These are phyloP conservation scores for Dendrolimus kikuchii DNA, from an alignment of 1,140 invertebrate species.

Conservation along the genomic window DNA sequence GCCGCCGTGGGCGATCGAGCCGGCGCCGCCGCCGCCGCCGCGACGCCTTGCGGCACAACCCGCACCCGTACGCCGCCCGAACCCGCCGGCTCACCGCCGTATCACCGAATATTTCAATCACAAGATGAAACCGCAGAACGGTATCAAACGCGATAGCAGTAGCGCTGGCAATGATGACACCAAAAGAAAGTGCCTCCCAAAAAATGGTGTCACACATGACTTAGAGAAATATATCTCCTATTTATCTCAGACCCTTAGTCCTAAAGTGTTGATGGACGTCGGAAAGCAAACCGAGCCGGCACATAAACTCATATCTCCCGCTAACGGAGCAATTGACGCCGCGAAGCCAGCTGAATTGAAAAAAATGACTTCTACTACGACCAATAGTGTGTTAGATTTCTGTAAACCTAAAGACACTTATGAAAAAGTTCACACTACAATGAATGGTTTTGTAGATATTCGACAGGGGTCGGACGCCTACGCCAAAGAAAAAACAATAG, in stretches of 20 bases:
- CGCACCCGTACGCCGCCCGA: constrained; percentile 58
- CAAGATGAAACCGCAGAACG: constrained; percentile 80
- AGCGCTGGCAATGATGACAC: constrained; percentile 37
- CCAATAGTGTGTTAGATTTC: constrained; percentile 42
- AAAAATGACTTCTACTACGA: constrained; percentile 30
- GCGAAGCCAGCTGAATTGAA: constrained; percentile 31
- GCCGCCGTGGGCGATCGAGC: constrained; percentile 55
- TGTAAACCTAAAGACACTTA: constrained; percentile 39
- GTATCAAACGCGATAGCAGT: constrained; percentile 57
- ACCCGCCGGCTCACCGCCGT: constrained; percentile 45
- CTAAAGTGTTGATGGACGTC: constrained; percentile 61
- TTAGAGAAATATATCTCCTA: constrained; percentile 67
- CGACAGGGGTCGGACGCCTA: constrained; percentile 31
- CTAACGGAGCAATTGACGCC: constrained; percentile 21
- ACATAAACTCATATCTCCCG: constrained; percentile 20
- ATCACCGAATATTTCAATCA: constrained; percentile 89
- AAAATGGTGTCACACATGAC: constrained; percentile 61
- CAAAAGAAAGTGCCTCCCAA: constrained; percentile 59
- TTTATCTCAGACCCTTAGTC: constrained; percentile 65
- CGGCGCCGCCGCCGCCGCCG: constrained; percentile 61
- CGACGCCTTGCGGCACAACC: constrained; percentile 55
- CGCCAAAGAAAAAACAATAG: constrained; percentile 32
- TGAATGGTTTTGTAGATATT: constrained; percentile 56
- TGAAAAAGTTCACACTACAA: constrained; percentile 32
- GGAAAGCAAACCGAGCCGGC: constrained; percentile 40